Percentiles rank a stretch among this genome's conserved stretches.
Evolutionary conservation across 2,888 invertebrate genomes (phyloP).

Genomic region (Trissonchulus latispiculum): DNA sequence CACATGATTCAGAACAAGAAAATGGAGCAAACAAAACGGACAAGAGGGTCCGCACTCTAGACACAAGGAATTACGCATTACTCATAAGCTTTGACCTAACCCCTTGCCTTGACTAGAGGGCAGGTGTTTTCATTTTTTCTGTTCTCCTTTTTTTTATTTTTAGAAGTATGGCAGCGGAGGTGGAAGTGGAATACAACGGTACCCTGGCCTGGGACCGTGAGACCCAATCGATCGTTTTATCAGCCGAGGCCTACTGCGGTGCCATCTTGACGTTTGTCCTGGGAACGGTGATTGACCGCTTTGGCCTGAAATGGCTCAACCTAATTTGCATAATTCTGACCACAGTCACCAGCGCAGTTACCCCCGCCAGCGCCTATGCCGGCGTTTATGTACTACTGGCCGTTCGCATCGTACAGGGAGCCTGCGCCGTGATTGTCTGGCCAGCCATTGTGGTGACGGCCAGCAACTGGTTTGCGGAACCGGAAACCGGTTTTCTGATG

Average conservation of each 20-base stretch:
- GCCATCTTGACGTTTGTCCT: background rate
- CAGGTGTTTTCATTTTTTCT: too few relatives aligned
- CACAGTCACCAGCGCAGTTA: too few relatives aligned
- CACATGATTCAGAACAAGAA: too few relatives aligned
- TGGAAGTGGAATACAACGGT: background rate
- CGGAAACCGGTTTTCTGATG: background rate
- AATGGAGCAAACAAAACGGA: too few relatives aligned
- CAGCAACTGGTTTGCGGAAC: background rate
- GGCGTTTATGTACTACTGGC: background rate
- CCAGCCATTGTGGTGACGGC: background rate
- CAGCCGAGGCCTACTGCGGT: background rate
- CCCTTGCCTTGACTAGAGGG: too few relatives aligned
- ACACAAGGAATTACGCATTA: too few relatives aligned
- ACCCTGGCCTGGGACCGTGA: background rate
- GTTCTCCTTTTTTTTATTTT: too few relatives aligned
- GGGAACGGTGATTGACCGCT: background rate
- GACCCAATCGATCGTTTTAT: background rate
- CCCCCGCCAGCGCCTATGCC: too few relatives aligned
- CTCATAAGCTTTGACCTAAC: too few relatives aligned
- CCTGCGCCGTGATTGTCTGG: background rate
- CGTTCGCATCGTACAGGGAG: background rate
- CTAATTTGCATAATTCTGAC: too few relatives aligned
- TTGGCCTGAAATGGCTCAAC: background rate
- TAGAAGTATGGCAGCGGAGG: too few relatives aligned
- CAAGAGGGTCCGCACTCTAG: too few relatives aligned